phyloP scores from a whole-genome alignment of 2,797 vertebrate species.

The Setipinna tenuifilis region DNA sequence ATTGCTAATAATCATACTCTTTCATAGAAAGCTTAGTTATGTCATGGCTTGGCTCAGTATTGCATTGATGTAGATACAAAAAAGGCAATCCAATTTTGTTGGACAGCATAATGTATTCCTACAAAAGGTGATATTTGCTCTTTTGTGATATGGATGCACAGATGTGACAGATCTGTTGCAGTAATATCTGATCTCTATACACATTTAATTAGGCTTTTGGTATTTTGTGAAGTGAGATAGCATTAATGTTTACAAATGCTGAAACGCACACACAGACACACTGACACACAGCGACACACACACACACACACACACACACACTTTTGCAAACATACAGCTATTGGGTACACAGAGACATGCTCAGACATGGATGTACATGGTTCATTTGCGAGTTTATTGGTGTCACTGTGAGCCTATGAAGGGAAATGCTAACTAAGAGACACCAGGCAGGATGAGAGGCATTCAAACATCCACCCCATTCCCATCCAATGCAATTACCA shows the following conservation, averaged over 20 bases:
- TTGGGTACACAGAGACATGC: neutral
- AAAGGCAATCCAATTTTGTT: neutral
- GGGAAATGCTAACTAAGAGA: neutral
- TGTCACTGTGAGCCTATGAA: neutral
- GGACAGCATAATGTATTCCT: neutral
- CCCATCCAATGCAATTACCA: too few relatives aligned
- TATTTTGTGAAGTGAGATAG: neutral
- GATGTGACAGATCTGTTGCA: neutral
- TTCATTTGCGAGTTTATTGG: neutral
- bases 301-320: neutral
- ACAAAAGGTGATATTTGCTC: neutral
- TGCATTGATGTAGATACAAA: neutral
- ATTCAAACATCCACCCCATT: neutral
- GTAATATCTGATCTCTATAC: neutral
- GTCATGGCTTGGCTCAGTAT: neutral
- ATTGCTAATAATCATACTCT: neutral
- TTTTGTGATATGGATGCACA: neutral
- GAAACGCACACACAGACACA: too few relatives aligned
- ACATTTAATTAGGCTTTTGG: neutral
- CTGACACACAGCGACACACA: neutral
- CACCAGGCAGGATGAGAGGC: slow-evolving; percentile 5
- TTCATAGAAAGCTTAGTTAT: neutral
- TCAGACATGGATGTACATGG: neutral
- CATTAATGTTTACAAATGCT: neutral
- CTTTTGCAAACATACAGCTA: too few relatives aligned